Base-by-base conservation (phyloP, 2,888 invertebrate species). In the Andricus quercusramuli region DNA sequence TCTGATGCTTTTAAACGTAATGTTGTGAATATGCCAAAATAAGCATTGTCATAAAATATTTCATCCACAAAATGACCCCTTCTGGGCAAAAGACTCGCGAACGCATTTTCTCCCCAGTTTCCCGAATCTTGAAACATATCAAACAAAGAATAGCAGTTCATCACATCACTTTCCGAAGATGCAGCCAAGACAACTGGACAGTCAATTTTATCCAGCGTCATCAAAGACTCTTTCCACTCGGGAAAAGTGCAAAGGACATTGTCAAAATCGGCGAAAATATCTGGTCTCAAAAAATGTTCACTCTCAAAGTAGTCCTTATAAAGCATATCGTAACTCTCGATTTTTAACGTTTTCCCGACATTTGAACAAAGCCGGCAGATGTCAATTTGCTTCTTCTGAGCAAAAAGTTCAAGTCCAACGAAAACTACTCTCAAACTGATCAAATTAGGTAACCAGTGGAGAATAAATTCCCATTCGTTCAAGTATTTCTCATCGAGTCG, bases 381-480 rank as follows among this genome's bases (percentile, higher is more conserved):
- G 41, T 41, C 41, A 41, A 11, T 51, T 15, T 15, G 17, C 20
- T 51, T 51, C 51, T 20, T 51, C 20, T 51, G 41, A 41, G 41
- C 51, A 17, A 20, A 17, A 51, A 92, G 83, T 79, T 92, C 90
- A 17, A 91, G 90, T 6, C 92, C 91, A 76, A 92, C 84, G 64
- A 92, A 84, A 70, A 89, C 51, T 44, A 92, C 78, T 44, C 80
- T 82, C 37, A 90, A 47, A 13, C 64, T 80, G 29, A 59, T 87
- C 29, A 90, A 77, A 32, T 83, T 44, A 32, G 87, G 85, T 56
- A 90, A 64, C 88, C 90, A 90, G 82, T 92, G 92, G 6, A 91
- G 85, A 6, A 92, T 74, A 41, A 88, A 85, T 86, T 92, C 91
- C 89, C 91, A 91, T 79, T 76, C 88, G 85, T 44, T 68, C 15